Evolutionary conservation across 2,113 vertebrate species (phyloP).

Genomic region (Falco punctatus): DNA sequence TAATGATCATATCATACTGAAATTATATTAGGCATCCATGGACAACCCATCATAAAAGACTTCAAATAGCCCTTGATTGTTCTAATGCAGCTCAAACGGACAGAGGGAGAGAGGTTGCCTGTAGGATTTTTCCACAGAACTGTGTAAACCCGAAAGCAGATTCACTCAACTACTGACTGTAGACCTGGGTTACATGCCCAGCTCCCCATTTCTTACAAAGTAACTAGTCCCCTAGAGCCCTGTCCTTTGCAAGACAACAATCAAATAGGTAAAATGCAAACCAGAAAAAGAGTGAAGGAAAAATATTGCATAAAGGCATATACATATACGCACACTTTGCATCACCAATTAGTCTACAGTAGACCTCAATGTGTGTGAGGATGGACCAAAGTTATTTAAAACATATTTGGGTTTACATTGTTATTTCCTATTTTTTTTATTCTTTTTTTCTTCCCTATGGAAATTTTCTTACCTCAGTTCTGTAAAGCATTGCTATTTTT

Average conservation of each 20-base stretch:
- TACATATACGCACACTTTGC: not conserved
- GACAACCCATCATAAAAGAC: not conserved
- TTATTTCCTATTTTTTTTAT: not conserved
- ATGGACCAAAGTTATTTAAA: not conserved
- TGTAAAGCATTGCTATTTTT: not conserved
- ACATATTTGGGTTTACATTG: not conserved
- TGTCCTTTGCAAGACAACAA: not conserved
- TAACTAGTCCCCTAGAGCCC: not conserved
- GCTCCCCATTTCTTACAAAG: not conserved
- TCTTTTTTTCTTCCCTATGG: not conserved
- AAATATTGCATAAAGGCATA: not conserved
- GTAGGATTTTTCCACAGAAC: not conserved
- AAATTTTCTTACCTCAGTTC: not conserved
- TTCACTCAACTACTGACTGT: not conserved
- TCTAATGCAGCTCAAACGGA: not conserved
- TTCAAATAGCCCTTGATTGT: slow-evolving; percentile 2
- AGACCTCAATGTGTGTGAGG: not conserved
- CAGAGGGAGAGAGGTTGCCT: not conserved
- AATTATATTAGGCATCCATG: slow-evolving; percentile 10
- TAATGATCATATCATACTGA: not conserved
- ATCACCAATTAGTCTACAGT: not conserved
- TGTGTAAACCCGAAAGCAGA: not conserved
- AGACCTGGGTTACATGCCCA: not conserved
- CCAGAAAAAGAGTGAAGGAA: not conserved
- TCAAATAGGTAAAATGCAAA: not conserved